Evolutionary conservation across 1,140 invertebrate genomes (phyloP).

Genomic region (Philaenus spumarius): DNA sequence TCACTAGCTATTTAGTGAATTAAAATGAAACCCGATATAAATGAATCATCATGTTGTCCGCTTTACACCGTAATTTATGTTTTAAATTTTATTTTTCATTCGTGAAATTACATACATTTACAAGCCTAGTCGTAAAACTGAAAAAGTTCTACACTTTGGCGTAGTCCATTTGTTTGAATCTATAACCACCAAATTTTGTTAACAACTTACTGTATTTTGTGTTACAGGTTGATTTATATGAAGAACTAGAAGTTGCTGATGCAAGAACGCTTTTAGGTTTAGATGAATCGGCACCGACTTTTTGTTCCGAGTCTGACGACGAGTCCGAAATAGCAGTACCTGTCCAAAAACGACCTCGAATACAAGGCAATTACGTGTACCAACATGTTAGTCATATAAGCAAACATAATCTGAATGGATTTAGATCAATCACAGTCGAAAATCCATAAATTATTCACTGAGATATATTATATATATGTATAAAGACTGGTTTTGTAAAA

Average conservation of each 20-base stretch:
- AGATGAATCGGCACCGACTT: constrained; percentile 37
- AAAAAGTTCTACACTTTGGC: background rate
- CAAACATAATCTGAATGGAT: constrained; percentile 3
- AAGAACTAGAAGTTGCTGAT: constrained; percentile 26
- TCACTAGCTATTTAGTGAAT: too few relatives aligned
- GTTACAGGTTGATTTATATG: constrained; percentile 28
- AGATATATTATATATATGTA: too few relatives aligned
- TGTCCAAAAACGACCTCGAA: constrained; percentile 37
- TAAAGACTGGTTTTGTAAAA: too few relatives aligned
- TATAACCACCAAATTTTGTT: background rate
- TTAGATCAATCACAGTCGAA: constrained; percentile 5
- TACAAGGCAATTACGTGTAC: constrained; percentile 44
- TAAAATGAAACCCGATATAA: too few relatives aligned
- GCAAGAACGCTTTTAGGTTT: constrained; percentile 37
- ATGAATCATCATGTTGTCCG: background rate
- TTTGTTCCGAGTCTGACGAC: background rate
- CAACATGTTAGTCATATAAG: constrained; percentile 34
- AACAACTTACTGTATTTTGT: constrained; percentile 20
- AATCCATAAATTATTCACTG: background rate
- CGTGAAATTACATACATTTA: background rate
- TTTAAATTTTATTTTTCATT: background rate
- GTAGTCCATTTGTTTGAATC: background rate
- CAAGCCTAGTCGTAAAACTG: background rate
- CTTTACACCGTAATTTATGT: background rate
- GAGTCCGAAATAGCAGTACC: constrained; percentile 35